These are phyloP conservation scores for Astreopora myriophthalma DNA, from an alignment of 64 coral and sea anemone species.

Conservation along the genomic window DNA sequence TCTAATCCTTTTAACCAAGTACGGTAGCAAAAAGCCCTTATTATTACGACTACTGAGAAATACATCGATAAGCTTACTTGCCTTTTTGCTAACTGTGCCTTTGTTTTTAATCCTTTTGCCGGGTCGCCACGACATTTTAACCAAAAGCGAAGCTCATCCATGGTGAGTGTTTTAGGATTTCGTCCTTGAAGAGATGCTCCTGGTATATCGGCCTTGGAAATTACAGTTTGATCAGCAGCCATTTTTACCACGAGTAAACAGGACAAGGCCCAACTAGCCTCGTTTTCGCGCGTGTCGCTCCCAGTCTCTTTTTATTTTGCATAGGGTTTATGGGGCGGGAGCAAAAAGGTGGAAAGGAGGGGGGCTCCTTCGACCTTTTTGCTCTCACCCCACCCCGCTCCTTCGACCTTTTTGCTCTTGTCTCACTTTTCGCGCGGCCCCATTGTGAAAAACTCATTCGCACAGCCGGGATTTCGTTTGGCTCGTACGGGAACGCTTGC, in stretches of 20 bases:
- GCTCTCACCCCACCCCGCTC: too few relatives aligned
- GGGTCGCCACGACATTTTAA: conserved; percentile 27
- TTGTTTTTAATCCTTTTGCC: conserved; percentile 7
- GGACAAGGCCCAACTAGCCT: neutral
- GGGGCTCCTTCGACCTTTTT: too few relatives aligned
- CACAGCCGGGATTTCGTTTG: too few relatives aligned
- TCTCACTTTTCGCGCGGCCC: too few relatives aligned
- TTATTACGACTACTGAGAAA: too few relatives aligned
- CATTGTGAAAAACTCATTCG: too few relatives aligned
- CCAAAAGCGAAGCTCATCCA: conserved; percentile 22
- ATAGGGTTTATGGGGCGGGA: neutral
- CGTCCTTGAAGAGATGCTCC: conserved; percentile 21
- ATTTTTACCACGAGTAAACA: neutral
- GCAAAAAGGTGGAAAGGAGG: too few relatives aligned
- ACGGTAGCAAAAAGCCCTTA: too few relatives aligned
- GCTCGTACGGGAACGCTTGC: too few relatives aligned
- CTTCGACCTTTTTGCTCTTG: too few relatives aligned
- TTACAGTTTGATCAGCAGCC: neutral
- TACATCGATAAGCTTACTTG: too few relatives aligned
- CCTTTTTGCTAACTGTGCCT: conserved; percentile 31
- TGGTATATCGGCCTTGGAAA: conserved; percentile 16
- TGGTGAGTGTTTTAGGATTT: conserved; percentile 15
- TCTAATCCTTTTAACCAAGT: too few relatives aligned
- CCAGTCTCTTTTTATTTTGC: neutral
- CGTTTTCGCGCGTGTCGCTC: neutral